Percentiles rank a stretch among this genome's conserved stretches.
phyloP scores from a whole-genome alignment of 2,888 invertebrate species.

The Acanthacorydalis orientalis region DNA sequence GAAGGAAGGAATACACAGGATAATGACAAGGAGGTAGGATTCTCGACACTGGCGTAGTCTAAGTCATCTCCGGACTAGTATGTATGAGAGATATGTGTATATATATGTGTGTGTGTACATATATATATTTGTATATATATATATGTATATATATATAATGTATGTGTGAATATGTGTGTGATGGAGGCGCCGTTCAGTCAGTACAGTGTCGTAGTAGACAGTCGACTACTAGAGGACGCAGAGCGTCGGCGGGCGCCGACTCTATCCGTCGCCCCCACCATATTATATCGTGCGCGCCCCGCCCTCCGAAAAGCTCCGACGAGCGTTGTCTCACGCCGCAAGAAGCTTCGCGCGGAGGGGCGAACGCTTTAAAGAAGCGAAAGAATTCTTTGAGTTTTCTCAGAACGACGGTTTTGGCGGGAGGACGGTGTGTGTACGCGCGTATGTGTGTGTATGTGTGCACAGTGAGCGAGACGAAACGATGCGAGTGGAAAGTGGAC shows the following conservation, averaged over 20 bases:
- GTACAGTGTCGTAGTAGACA: slow-evolving; percentile 5
- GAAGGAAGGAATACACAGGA: background rate
- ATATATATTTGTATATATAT: slow-evolving; percentile 3
- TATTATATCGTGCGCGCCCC: background rate
- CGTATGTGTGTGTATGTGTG: no score
- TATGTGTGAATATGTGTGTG: background rate
- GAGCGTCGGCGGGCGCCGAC: slow-evolving; percentile 6
- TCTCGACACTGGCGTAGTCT: no score
- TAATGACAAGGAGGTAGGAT: background rate
- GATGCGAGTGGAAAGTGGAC: no score
- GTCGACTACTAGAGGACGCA: slow-evolving; percentile 1
- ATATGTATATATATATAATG: slow-evolving; percentile 4
- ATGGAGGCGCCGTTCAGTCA: slow-evolving; percentile 2
- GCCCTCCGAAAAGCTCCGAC: background rate
- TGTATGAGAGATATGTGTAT: background rate
- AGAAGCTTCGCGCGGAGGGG: background rate
- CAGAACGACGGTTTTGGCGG: background rate
- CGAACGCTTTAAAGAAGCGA: slow-evolving; percentile 2
- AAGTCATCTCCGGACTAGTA: background rate
- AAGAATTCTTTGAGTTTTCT: slow-evolving; percentile 5
- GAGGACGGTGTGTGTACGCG: no score
- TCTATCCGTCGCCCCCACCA: background rate
- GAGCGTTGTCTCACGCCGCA: background rate
- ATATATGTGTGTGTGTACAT: background rate
- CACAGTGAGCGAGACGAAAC: no score